Percentiles rank a stretch among this genome's conserved stretches.
These are phyloP conservation scores for Ptychochromis oligacanthus DNA, from an alignment of 2,113 vertebrate genomes.

Conservation along the genomic window DNA sequence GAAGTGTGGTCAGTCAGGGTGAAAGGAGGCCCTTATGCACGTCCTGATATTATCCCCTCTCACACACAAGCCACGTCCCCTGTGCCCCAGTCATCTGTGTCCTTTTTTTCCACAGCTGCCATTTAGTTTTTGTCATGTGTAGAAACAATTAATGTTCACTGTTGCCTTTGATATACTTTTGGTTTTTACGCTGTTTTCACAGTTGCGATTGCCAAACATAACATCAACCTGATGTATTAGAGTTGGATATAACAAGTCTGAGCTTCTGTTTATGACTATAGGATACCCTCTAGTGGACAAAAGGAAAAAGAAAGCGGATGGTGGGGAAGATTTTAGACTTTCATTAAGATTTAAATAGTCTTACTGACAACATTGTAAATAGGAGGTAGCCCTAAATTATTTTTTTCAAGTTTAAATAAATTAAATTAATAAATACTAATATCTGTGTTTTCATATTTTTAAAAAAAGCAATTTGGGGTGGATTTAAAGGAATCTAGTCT, in stretches of 20 bases:
- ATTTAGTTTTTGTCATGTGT: background rate
- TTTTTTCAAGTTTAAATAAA: fast-evolving
- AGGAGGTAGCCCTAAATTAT: background rate
- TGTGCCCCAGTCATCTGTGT: background rate
- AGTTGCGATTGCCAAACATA: background rate
- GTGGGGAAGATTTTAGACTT: fast-evolving
- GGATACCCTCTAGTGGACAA: constrained; percentile 40
- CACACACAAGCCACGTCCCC: background rate
- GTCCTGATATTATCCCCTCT: background rate
- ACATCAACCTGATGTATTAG: background rate
- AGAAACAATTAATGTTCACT: background rate
- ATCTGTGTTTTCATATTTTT: background rate
- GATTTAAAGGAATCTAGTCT: background rate
- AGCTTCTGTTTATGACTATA: background rate
- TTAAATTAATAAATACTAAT: background rate
- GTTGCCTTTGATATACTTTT: background rate
- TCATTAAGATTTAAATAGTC: background rate
- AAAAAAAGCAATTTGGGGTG: too few species aligned
- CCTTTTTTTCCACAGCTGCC: background rate
- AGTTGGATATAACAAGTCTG: background rate
- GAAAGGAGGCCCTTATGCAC: background rate
- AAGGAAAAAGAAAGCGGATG: background rate
- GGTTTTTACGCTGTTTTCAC: background rate
- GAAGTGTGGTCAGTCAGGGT: background rate
- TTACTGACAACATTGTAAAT: background rate